A percentile compares a stretch with the other conserved stretches of the same genome.
Conservation (phyloP, 23 tunicate species). For the Ciona savignyi region DNA sequence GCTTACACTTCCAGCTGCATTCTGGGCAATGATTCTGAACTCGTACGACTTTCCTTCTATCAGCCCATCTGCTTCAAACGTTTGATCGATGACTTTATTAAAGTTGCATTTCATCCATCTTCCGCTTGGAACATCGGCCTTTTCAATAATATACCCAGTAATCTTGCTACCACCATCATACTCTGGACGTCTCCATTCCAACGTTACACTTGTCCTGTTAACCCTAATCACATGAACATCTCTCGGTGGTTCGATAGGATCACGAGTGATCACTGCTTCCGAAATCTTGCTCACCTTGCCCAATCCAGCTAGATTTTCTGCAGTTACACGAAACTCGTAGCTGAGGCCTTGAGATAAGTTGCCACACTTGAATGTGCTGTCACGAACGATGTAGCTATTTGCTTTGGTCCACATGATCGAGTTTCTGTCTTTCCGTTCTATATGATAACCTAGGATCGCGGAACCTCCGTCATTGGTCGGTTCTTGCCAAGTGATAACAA, state of each 20-base stretch:
- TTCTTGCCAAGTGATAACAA: slow-evolving; percentile 76
- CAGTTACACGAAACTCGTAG: slow-evolving; percentile 84
- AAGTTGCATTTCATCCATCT: slow-evolving; percentile 72
- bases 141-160: slow-evolving; percentile 62
- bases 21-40: slow-evolving; percentile 79
- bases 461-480: slow-evolving; percentile 80
- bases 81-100: slow-evolving; percentile 60
- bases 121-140: slow-evolving; percentile 61
- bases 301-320: slow-evolving; percentile 72
- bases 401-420: slow-evolving; percentile 83
- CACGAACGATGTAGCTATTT: slow-evolving; percentile 52
- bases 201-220: slow-evolving; percentile 69
- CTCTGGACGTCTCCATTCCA: slow-evolving; percentile 91
- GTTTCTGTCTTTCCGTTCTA: slow-evolving; percentile 73
- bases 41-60: slow-evolving; percentile 85
- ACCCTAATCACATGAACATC: slow-evolving; percentile 48
- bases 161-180: slow-evolving; percentile 69
- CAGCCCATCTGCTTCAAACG: slow-evolving; percentile 72
- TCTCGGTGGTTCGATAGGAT: slow-evolving; percentile 71
- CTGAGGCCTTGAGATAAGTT: slow-evolving; percentile 50
- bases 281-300: slow-evolving; percentile 50
- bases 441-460: slow-evolving; percentile 73
- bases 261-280: slow-evolving; percentile 58
- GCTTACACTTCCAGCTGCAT: slow-evolving; percentile 66
- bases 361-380: slow-evolving; percentile 41